Conservation (phyloP, 1,140 invertebrate genomes). For the Bilobella aurantiaca region DNA sequence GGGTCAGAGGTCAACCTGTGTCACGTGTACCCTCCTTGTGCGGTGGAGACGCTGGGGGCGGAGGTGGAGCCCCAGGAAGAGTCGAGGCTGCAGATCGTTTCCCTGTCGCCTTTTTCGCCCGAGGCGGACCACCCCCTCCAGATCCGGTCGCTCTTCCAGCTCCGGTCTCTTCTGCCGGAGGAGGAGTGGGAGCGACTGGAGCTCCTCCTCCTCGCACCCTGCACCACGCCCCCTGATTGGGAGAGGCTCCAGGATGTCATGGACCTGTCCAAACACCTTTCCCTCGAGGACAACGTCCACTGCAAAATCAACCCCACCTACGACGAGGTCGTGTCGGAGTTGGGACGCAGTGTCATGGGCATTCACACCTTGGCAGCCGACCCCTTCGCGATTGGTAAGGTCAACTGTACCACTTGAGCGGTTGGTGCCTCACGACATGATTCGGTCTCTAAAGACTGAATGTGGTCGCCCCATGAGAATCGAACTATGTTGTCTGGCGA, state of each 20-base stretch:
- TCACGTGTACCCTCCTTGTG: constrained; percentile 90
- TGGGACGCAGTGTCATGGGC: constrained; percentile 63
- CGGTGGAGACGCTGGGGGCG: constrained; percentile 64
- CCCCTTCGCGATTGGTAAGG: constrained; percentile 90
- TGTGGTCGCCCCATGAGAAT: too few relatives aligned
- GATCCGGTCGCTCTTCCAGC: constrained; percentile 68
- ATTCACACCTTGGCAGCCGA: constrained; percentile 99
- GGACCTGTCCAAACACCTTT: constrained; percentile 67
- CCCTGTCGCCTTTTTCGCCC: constrained; percentile 89
- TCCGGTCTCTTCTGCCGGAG: constrained; percentile 54
- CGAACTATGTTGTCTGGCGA: too few relatives aligned
- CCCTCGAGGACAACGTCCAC: constrained; percentile 71
- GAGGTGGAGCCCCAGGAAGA: constrained; percentile 42
- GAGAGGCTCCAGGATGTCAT: constrained; percentile 70
- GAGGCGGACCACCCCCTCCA: constrained; percentile 96
- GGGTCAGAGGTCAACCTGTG: constrained; percentile 54
- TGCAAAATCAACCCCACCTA: constrained; percentile 76
- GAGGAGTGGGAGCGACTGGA: constrained; percentile 56
- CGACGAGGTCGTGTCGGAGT: constrained; percentile 61
- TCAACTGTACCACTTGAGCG: constrained; percentile 1
- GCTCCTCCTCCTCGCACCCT: constrained; percentile 80
- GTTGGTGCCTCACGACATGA: too few relatives aligned
- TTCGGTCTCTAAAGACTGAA: too few relatives aligned
- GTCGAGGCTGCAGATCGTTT: constrained; percentile 60
- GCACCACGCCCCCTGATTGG: constrained; percentile 73